These are phyloP conservation scores for Meloe dianella DNA, from an alignment of 2,888 invertebrate genomes.

Conservation along the genomic window DNA sequence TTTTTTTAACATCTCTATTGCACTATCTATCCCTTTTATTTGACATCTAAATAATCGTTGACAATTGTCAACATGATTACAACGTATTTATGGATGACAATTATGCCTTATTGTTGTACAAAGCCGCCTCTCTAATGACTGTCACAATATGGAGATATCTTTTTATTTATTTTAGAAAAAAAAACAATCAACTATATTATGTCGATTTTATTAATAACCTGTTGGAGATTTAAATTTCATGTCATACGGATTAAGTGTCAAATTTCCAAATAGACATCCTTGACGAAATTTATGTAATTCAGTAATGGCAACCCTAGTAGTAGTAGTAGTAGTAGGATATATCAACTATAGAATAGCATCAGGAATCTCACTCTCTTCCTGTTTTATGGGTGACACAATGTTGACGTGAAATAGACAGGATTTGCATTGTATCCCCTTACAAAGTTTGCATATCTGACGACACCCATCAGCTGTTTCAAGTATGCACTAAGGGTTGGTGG, in stretches of 20 bases:
- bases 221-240: not conserved
- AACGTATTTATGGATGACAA: no score
- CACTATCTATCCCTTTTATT: not conserved
- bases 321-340: not conserved
- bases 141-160: no score
- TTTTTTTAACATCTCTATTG: not conserved
- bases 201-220: no score
- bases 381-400: conserved; percentile 4
- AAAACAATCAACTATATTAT: no score
- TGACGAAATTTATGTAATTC: not conserved
- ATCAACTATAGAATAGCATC: not conserved
- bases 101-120: no score
- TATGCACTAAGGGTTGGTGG: not conserved
- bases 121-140: no score
- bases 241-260: not conserved
- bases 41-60: not conserved
- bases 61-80: not conserved
- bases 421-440: conserved; percentile 2
- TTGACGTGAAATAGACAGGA: not conserved
- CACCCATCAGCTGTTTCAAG: not conserved
- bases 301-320: not conserved
- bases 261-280: not conserved
- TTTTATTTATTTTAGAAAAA: no score
- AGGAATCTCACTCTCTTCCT: conserved; percentile 6
- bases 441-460: conserved; percentile 3